phyloP scores from a whole-genome alignment of 1,140 invertebrate genomes.

The Nephotettix cincticeps region DNA sequence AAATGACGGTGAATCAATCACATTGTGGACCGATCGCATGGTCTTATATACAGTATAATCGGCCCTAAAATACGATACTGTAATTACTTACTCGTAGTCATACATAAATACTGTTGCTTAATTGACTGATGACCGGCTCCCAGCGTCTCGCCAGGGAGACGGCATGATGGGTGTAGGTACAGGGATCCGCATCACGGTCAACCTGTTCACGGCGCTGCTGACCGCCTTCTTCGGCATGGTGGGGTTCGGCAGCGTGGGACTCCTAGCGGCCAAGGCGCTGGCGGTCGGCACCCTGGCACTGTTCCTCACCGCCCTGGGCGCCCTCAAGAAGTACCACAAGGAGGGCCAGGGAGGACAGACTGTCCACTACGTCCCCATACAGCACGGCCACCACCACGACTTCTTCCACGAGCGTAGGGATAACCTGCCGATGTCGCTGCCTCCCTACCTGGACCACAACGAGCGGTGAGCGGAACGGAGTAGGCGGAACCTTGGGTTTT shows the following conservation, averaged over 20 bases:
- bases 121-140: too few species aligned
- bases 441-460: too few species aligned
- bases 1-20: too few species aligned
- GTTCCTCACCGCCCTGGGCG: neutral
- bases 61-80: too few species aligned
- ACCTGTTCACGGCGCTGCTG: neutral
- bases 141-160: too few species aligned
- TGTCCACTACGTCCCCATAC: slow-evolving; percentile 12
- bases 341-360: neutral
- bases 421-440: neutral
- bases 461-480: too few species aligned
- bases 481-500: too few species aligned
- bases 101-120: too few species aligned
- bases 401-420: slow-evolving; percentile 3
- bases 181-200: neutral
- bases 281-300: neutral
- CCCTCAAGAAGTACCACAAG: neutral
- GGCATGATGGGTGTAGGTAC: neutral
- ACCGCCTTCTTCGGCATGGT: neutral
- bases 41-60: too few species aligned
- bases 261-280: neutral
- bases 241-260: slow-evolving; percentile 10
- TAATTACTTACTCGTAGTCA: too few species aligned
- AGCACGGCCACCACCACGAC: neutral
- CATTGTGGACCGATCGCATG: too few species aligned